Conservation (phyloP, 2,113 vertebrate species). For the Hippocampus barbouri region DNA sequence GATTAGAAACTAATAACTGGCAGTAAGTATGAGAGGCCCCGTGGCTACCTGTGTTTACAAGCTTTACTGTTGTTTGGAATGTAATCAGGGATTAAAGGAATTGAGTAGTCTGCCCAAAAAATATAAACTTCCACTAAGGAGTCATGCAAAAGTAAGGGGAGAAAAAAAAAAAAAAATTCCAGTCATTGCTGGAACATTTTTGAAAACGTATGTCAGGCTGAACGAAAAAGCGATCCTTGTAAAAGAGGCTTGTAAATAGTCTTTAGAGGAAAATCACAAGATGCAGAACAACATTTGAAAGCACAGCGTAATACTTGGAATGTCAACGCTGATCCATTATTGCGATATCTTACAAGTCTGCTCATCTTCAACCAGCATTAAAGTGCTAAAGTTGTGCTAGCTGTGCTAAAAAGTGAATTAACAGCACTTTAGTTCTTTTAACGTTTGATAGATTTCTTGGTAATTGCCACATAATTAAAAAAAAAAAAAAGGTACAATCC, state of each 20-base stretch:
- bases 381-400: not conserved
- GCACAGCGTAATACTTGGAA: not conserved
- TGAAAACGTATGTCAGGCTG: slow-evolving; percentile 5
- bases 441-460: too few relatives aligned
- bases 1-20: not conserved
- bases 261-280: not conserved
- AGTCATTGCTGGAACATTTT: too few relatives aligned
- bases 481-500: too few relatives aligned
- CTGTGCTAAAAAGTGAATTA: not conserved
- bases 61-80: slow-evolving; percentile 8
- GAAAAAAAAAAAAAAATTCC: slow-evolving; percentile 7
- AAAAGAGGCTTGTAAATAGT: slow-evolving; percentile 10
- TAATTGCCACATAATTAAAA: too few relatives aligned
- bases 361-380: too few relatives aligned
- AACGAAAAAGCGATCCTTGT: slow-evolving; percentile 13
- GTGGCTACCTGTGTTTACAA: not conserved
- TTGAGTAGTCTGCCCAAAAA: not conserved
- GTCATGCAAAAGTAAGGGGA: slow-evolving; percentile 4
- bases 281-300: slow-evolving; percentile 15
- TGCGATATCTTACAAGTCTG: too few relatives aligned
- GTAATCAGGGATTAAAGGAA: slow-evolving; percentile 7
- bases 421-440: not conserved
- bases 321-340: not conserved
- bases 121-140: slow-evolving; percentile 7
- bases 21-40: too few relatives aligned